Conservation (phyloP, 2,797 vertebrate species). For the Leptoclinus maculatus region DNA sequence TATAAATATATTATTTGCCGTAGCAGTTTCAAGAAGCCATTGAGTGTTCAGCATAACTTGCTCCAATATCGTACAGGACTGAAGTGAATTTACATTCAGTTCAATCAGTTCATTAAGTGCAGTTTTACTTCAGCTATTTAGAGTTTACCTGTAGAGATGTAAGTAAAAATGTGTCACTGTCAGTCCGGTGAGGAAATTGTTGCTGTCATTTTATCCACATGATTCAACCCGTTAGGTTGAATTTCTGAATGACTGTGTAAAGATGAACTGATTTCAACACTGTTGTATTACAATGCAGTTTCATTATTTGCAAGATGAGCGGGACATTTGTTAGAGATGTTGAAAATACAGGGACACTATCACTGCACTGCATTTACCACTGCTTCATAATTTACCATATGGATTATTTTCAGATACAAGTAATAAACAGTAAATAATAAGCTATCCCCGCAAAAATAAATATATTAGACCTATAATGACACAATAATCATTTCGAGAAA, state of each 20-base stretch:
- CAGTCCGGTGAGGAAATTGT: constrained; percentile 30
- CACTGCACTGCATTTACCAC: constrained; percentile 66
- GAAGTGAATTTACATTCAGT: constrained; percentile 50
- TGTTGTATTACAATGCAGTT: constrained; percentile 33
- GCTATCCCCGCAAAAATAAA: neutral
- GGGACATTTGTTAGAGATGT: constrained; percentile 32
- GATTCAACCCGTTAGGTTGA: constrained; percentile 6
- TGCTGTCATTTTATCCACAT: constrained; percentile 32
- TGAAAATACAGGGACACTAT: constrained; percentile 43
- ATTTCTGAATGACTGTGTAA: constrained; percentile 46
- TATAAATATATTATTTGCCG: constrained; percentile 74
- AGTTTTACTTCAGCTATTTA: constrained; percentile 72
- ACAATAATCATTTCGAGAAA: neutral
- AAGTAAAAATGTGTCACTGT: constrained; percentile 41
- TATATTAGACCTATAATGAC: constrained; percentile 18
- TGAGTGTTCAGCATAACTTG: constrained; percentile 62
- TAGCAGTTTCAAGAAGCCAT: constrained; percentile 79
- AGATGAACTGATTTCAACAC: constrained; percentile 40
- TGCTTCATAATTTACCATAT: constrained; percentile 64
- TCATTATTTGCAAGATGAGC: constrained; percentile 18
- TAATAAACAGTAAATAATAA: constrained; percentile 16
- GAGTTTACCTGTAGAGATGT: constrained; percentile 42
- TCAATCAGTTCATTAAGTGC: constrained; percentile 68
- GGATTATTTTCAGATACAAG: constrained; percentile 58
- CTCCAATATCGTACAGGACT: constrained; percentile 51